phyloP scores from a whole-genome alignment of 2,113 vertebrate species.

The Platichthys flesus region DNA sequence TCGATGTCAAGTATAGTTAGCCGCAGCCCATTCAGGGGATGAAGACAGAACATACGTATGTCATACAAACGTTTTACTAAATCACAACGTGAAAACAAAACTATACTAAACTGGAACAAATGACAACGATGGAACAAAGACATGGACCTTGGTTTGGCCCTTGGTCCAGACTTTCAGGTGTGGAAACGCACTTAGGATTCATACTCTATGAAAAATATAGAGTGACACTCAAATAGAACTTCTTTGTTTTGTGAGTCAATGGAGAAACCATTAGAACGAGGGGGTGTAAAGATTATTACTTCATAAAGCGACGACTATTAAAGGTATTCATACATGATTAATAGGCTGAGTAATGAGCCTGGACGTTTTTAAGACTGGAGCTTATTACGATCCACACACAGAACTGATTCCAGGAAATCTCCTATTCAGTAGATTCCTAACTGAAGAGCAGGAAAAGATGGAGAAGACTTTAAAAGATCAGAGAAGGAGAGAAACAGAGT shows the following conservation, averaged over 20 bases:
- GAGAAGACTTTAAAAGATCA: conserved; percentile 32
- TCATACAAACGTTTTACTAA: too few relatives aligned
- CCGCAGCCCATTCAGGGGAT: too few relatives aligned
- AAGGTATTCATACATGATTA: conserved; percentile 24
- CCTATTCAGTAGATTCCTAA: conserved; percentile 1
- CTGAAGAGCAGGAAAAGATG: conserved; percentile 36
- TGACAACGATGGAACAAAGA: too few relatives aligned
- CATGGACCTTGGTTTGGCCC: too few relatives aligned
- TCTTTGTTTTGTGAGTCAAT: conserved; percentile 5
- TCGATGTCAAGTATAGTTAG: too few relatives aligned
- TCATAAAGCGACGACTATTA: conserved; percentile 23
- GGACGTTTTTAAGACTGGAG: conserved; percentile 9
- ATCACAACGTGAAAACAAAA: too few relatives aligned
- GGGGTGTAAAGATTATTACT: conserved; percentile 10
- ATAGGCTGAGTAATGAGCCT: conserved; percentile 3
- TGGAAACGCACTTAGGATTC: background rate
- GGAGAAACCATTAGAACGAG: background rate
- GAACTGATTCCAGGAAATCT: conserved; percentile 12
- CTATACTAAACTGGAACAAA: too few relatives aligned
- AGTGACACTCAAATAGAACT: background rate
- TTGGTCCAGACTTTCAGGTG: too few relatives aligned
- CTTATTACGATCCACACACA: background rate
- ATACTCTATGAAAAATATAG: background rate
- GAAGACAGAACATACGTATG: too few relatives aligned
- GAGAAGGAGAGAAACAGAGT: background rate